phyloP scores from a whole-genome alignment of 2,797 vertebrate genomes.

The Remorina albescens region DNA sequence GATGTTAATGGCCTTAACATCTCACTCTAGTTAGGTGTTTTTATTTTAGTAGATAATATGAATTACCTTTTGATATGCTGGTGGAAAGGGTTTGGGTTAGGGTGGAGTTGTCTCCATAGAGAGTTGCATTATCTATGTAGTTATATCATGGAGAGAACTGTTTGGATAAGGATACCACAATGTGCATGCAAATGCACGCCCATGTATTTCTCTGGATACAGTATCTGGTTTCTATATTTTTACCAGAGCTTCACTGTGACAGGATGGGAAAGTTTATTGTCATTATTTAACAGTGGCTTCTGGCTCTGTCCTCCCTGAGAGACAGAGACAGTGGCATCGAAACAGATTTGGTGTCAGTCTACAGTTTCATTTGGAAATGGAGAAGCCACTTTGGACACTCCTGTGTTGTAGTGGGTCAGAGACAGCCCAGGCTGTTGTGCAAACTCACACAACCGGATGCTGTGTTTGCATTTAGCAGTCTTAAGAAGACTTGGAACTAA shows the following conservation, averaged over 20 bases:
- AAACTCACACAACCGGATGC: conserved; percentile 18
- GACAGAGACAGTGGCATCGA: conserved; percentile 46
- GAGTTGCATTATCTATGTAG: conserved; percentile 39
- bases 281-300: conserved; percentile 71
- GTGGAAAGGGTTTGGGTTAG: too few relatives aligned
- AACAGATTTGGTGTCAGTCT: conserved; percentile 77
- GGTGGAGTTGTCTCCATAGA: conserved; percentile 29
- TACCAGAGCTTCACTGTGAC: conserved; percentile 39
- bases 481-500: not conserved
- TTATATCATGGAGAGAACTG: conserved; percentile 8
- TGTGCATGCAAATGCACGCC: conserved; percentile 54
- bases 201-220: conserved; percentile 12
- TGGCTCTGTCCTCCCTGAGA: conserved; percentile 57
- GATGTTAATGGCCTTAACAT: not conserved
- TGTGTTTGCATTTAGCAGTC: conserved; percentile 23
- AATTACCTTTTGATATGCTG: conserved; percentile 22
- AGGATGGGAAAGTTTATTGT: conserved; percentile 72
- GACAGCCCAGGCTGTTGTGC: conserved; percentile 19
- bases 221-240: conserved; percentile 42
- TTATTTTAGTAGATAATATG: conserved; percentile 18
- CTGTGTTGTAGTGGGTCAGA: conserved; percentile 65
- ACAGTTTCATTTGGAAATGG: conserved; percentile 78
- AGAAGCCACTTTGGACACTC: conserved; percentile 64
- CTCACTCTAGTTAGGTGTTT: too few relatives aligned
- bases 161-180: conserved; percentile 37